Base-by-base conservation (phyloP, 2,888 invertebrate genomes). In the Endotricha flammealis region DNA sequence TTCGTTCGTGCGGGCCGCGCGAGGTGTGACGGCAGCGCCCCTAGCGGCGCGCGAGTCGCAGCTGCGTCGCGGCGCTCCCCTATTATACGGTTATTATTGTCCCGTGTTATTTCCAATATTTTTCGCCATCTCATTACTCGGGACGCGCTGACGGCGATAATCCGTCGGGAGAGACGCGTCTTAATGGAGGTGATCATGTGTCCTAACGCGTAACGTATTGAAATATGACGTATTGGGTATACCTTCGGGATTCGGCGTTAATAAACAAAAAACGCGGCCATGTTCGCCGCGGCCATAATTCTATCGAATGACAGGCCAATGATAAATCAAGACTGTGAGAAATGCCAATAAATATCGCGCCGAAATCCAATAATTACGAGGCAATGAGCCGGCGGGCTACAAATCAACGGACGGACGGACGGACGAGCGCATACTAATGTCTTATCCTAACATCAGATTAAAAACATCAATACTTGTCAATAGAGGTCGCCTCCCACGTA, bases 381-480 rank as follows among this genome's bases (percentile, higher is more conserved):
- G 58, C 75, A 79, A 85, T 80, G 83, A 81, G 80, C 75, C 79
- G 75, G 55, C 66, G 67, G 72, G 72, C 80, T 60, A 82, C 82
- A 82, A 85, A 83, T 81, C 85, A 82, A 76, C 63, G 54, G 59
- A 63, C 64, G 57, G 72, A 70, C 74, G 63, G 70, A 63, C 64
- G 57, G 72, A 70, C 74, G 63, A 69, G 59, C 75, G 78, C 81
- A 81, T 81, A 81, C 82, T 78, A 82, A 85, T 81, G 81, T 69
- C 77, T 78, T 80, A 81, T 81, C 85, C 85, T 83, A 82, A 82
- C 82, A 83, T 86, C 82, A 81, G 85, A 86, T 86, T 85, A 83
- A 85, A 85, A 78, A 76, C 86, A 86, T 86, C 86, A 82, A 86
- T 86, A 83, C 80, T 77, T 83, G 85, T 82, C 86, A 80, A 79